Base-by-base conservation (phyloP, 2,888 invertebrate species). In the Papilio gigon region DNA sequence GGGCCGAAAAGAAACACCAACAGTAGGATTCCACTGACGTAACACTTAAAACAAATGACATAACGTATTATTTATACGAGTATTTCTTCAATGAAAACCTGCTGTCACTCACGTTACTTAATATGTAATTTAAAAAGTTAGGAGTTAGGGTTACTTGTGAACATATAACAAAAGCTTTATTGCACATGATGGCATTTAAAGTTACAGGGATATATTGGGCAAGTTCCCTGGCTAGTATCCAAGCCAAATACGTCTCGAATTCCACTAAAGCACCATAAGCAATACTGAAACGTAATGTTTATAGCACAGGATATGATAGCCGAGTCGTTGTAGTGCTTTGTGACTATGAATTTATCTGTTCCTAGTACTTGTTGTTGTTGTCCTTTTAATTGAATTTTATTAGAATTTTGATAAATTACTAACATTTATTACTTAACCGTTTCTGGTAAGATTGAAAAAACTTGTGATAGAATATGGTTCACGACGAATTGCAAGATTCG, bases 191-290 rank as follows among this genome's bases (percentile, higher is more conserved):
- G n/a, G 27, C 53, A 27, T 53, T 27, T n/a, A 6, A 25, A 50
- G n/a, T 53, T 53, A 30, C n/a, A n/a, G 17, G 17, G 17, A 27
- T 27, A 53, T 53, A 50, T 50, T 50, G 27, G 27, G 30, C 27
- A 53, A 53, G 53, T 53, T 27, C 27, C 17, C 53, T 53, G 53
- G 53, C 53, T 14, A n/a, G 27, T 9, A 53, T 53, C 53, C 53
- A 53, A 53, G n/a, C 53, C 53, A 53, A 27, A 53, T 27, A 53
- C 53, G 50, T 53, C 30, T 30, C 53, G 14, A 27, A 12, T 50
- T 53, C 30, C n/a, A 30, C 53, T 30, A 9, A 27, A 30, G 53
- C 30, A 53, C 30, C n/a, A 53, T 27, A 14, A 53, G 53, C 53
- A 50, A 50, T 50, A 27, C n/a, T 8, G n/a, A 30, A 53, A n/a